phyloP scores from a whole-genome alignment of 2,888 invertebrate species.

The Xanthia togata region DNA sequence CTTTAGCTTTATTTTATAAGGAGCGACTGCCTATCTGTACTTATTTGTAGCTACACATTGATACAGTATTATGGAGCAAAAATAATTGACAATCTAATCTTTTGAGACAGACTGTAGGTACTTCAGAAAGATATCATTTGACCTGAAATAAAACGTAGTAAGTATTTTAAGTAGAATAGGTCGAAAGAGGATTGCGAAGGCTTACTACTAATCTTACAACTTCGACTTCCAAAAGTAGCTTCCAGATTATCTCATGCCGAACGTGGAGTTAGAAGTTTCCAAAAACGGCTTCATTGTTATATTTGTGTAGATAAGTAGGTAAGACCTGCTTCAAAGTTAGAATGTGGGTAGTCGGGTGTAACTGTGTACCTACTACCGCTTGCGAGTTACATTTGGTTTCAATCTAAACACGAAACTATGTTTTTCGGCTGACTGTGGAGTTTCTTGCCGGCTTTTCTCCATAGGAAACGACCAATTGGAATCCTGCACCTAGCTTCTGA shows the following conservation, averaged over 20 bases:
- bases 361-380: not conserved
- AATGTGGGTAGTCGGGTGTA: conserved; percentile 3
- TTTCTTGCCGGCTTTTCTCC: too few relatives aligned
- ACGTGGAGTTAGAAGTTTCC: conserved; percentile 23
- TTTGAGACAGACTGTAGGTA: not conserved
- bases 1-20: too few relatives aligned
- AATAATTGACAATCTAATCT: not conserved
- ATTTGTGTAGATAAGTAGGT: conserved; percentile 16
- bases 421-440: too few relatives aligned
- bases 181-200: conserved; percentile 12
- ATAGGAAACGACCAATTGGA: too few relatives aligned
- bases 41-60: not conserved
- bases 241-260: conserved; percentile 30
- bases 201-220: conserved; percentile 37
- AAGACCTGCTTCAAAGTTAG: conserved; percentile 10
- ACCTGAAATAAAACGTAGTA: conserved; percentile 4
- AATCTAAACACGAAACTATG: not conserved
- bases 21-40: too few relatives aligned
- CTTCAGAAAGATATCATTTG: not conserved
- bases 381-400: not conserved
- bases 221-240: conserved; percentile 44
- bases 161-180: not conserved
- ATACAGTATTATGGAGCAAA: not conserved
- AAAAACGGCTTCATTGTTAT: conserved; percentile 21
- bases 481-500: too few relatives aligned